Percentiles rank a stretch among this genome's conserved stretches.
Evolutionary conservation across 2,888 invertebrate genomes (phyloP).

Genomic region (Pterobdella sp.): DNA sequence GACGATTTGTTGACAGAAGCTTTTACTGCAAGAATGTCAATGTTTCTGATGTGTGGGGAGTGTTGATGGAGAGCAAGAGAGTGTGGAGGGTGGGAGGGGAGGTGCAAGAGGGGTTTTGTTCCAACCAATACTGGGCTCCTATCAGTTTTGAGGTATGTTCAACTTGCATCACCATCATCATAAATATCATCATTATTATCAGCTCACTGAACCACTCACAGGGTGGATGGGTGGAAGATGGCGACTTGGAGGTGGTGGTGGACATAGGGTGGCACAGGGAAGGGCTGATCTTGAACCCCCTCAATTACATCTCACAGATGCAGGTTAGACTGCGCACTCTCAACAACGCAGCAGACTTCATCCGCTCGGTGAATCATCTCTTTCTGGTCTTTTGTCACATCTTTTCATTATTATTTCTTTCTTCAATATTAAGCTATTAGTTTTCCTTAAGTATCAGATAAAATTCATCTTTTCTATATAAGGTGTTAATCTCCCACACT

Average conservation of each 20-base stretch:
- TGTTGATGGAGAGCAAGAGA: neutral
- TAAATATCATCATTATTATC: neutral
- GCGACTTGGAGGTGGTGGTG: constrained; percentile 10
- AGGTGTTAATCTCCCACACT: no score
- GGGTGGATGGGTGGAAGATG: no score
- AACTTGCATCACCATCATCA: neutral
- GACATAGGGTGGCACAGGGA: neutral
- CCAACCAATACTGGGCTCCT: neutral
- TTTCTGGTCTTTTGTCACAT: no score
- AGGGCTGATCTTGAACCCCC: neutral
- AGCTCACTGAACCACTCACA: neutral
- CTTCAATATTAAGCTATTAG: no score
- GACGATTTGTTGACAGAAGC: no score
- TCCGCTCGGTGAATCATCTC: neutral
- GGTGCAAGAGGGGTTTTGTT: neutral
- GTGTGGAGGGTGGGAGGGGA: constrained; percentile 1
- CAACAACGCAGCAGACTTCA: neutral
- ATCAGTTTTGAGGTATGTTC: neutral
- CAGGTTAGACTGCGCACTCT: neutral
- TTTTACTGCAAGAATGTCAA: no score
- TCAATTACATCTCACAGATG: neutral
- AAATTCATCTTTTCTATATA: no score
- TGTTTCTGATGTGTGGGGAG: neutral
- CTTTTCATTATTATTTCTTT: no score
- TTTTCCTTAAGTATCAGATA: no score